Base-by-base conservation (phyloP, 2,113 vertebrate species). In the Hemicordylus capensis region DNA sequence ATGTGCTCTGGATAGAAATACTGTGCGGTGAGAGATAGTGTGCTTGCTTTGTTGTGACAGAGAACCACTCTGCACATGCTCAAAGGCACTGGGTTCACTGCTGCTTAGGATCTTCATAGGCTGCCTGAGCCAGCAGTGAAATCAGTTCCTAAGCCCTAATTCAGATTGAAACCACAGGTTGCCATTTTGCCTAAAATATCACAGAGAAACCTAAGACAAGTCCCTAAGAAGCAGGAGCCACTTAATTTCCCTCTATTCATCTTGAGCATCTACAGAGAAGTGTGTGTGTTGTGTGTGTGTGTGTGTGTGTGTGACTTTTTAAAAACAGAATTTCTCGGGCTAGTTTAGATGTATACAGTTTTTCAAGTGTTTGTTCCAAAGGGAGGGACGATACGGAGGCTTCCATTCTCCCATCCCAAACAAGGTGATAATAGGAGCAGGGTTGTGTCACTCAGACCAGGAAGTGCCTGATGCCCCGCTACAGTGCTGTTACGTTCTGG, bases 281-380 rank as follows among this genome's bases (percentile, higher is more conserved):
- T 39, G 34, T 1, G 2, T 12, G 4, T 20, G 34, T 6, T 12
- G n/a, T n/a, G n/a, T n/a, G n/a, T n/a, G n/a, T n/a, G n/a, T n/a
- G n/a, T n/a, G n/a, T n/a, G n/a, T n/a, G n/a, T n/a, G n/a, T n/a
- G n/a, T n/a, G 3, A 7, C 39, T 72, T 37, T 76, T 76, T 15
- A 58, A 14, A 26, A 37, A 17, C 17, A 20, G 22, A 39, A 24
- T 24, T 24, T 22, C n/a, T 24, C 51, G 11, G 11, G 8, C 51
- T 12, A 22, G 20, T 26, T 76, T 59, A 26, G 22, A 59, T 11
- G 2, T 26, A 56, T 39, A 15, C 37, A 19, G 24, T 20, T 4
- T 44, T 58, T 10, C 28, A n/a, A n/a, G 69, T 26, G 22, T 44
- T 7, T 54, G 11, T 14, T 54, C 51, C 51, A 54, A 54, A 54